Conservation (phyloP, 2,113 vertebrate genomes). For the human (Homo sapiens) region GRCh38 chr16:69910501-69911000, state of each 20-base stretch:
- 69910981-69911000: not conserved
- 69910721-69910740: not conserved
- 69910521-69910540: no score
- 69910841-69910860: not conserved
- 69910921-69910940: not conserved
- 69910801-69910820: not conserved
- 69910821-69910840: not conserved
- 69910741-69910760: not conserved
- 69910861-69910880: slow-evolving; percentile 5
- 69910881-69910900: not conserved
- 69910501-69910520: no score
- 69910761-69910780: not conserved
- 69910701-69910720: not conserved
- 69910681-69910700: no score
- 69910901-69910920: not conserved
- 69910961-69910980: not conserved
- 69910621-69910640: no score
- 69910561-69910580: no score
- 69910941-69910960: slow-evolving; percentile 25
- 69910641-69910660: no score
- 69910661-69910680: no score
- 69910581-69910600: no score
- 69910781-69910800: not conserved
- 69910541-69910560: no score
- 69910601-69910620: no score